Evolutionary conservation across 64 coral and sea anemone species (phyloP).

Genomic region (Stichodactyla helianthus): DNA sequence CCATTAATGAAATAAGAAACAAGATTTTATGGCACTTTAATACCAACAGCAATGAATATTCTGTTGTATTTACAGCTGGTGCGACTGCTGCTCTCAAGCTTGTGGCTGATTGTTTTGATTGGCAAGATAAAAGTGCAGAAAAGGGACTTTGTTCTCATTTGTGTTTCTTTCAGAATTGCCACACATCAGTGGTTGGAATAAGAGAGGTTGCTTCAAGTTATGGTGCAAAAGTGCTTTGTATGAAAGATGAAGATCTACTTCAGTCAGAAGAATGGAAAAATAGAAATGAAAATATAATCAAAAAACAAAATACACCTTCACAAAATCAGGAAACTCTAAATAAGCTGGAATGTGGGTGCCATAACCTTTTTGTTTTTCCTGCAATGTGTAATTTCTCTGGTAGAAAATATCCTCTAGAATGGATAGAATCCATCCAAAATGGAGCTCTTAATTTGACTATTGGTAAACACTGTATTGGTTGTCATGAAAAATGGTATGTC

Average conservation of each 20-base stretch:
- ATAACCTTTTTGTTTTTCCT: constrained; percentile 88
- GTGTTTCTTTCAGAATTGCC: constrained; percentile 77
- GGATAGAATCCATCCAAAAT: constrained; percentile 53
- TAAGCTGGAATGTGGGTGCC: neutral
- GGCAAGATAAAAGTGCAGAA: neutral
- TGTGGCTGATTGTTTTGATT: constrained; percentile 82
- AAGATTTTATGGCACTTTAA: constrained; percentile 77
- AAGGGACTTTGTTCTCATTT: constrained; percentile 30
- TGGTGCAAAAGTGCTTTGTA: constrained; percentile 57
- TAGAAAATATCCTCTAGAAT: constrained; percentile 74
- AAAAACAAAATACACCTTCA: neutral
- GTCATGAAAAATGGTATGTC: constrained; percentile 60
- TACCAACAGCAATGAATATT: constrained; percentile 67
- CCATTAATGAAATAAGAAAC: constrained; percentile 65
- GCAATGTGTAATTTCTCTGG: constrained; percentile 97
- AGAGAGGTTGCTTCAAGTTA: constrained; percentile 58
- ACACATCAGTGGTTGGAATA: constrained; percentile 97
- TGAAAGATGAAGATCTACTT: constrained; percentile 45
- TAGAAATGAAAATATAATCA: neutral
- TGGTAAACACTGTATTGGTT: neutral
- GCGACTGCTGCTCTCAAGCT: constrained; percentile 79
- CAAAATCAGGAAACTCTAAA: neutral
- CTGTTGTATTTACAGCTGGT: constrained; percentile 82
- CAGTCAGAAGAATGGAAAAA: neutral
- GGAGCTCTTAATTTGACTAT: neutral